phyloP scores from a whole-genome alignment of 2,113 vertebrate genomes.

The Pristiophorus japonicus region DNA sequence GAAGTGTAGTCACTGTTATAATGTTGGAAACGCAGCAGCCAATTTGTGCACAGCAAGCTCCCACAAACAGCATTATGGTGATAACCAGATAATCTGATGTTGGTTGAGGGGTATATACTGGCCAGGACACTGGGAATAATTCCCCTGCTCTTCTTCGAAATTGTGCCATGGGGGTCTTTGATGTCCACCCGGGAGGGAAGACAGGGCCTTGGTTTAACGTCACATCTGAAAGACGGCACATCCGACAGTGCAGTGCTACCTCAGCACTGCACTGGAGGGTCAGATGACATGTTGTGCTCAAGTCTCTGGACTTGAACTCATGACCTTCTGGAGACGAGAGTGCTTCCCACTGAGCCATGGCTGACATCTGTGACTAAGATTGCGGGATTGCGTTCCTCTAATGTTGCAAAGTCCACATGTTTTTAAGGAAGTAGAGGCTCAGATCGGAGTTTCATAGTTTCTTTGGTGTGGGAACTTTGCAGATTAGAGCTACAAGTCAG shows the following conservation, averaged over 20 bases:
- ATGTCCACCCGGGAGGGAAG: neutral
- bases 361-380: no score
- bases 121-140: no score
- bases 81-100: neutral
- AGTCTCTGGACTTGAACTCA: neutral
- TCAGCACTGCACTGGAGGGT: no score
- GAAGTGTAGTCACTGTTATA: neutral
- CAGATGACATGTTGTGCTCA: neutral
- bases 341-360: neutral
- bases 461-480: no score
- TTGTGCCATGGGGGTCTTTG: neutral
- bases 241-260: neutral
- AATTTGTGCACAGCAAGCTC: neutral
- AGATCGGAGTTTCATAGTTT: no score
- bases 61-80: neutral
- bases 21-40: neutral
- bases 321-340: no score
- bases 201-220: neutral
- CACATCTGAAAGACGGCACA: neutral
- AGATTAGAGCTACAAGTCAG: no score
- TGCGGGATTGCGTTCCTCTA: no score
- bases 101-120: no score
- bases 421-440: no score
- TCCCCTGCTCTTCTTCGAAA: neutral
- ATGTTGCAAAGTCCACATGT: no score